Evolutionary conservation across 2,113 vertebrate species (phyloP).

Genomic region (Megalops atlanticus): DNA sequence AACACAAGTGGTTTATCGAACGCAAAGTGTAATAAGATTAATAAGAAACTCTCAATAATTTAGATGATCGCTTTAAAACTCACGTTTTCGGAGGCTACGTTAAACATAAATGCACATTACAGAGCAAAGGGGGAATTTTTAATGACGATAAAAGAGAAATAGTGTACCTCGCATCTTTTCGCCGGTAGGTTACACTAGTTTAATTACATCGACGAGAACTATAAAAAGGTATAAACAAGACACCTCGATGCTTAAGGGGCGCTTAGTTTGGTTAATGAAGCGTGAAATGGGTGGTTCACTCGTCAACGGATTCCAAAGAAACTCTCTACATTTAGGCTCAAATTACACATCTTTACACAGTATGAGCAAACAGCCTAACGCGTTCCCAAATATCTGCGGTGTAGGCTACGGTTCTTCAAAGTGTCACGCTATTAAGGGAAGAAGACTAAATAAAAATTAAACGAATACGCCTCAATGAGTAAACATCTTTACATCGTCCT

Average conservation of each 20-base stretch:
- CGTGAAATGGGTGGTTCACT: conserved; percentile 24
- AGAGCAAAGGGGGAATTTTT: neutral
- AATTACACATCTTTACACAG: conserved; percentile 8
- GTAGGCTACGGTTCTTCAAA: neutral
- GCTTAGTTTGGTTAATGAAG: neutral
- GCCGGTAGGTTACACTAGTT: neutral
- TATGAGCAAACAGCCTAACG: conserved; percentile 3
- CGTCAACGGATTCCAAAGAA: neutral
- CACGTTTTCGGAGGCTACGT: neutral
- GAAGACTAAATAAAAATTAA: too few species aligned
- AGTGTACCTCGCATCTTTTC: neutral
- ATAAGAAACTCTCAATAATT: too few species aligned
- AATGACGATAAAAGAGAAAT: neutral
- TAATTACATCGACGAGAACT: neutral
- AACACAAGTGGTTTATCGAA: too few species aligned
- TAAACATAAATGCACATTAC: neutral
- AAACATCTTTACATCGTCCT: too few species aligned
- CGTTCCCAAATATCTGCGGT: neutral
- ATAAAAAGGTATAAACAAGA: neutral
- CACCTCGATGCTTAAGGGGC: neutral
- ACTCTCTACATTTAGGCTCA: conserved; percentile 13
- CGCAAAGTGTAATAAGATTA: too few species aligned
- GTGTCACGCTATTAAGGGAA: too few species aligned
- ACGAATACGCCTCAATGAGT: too few species aligned
- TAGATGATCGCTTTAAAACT: neutral